Conservation (phyloP, 2,797 vertebrate species). For the Pangasius macronema region DNA sequence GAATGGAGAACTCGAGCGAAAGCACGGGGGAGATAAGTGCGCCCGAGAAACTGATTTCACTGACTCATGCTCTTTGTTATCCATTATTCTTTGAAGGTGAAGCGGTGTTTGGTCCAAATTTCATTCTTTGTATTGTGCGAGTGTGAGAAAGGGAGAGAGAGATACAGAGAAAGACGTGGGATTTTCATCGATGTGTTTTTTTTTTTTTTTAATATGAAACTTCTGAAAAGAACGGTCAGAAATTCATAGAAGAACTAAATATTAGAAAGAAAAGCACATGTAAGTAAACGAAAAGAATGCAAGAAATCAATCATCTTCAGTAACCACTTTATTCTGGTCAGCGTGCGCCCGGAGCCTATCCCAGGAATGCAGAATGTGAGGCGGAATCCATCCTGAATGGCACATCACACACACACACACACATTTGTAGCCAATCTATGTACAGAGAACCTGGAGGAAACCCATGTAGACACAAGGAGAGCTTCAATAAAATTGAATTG, state of each 20-base stretch:
- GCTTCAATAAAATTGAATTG: not conserved
- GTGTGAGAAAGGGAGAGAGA: not conserved
- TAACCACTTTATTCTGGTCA: too few relatives aligned
- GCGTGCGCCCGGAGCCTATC: not conserved
- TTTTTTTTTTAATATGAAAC: not conserved
- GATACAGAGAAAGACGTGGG: not conserved
- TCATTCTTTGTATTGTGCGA: constrained; percentile 11
- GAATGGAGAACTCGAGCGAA: constrained; percentile 28
- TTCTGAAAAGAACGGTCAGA: not conserved
- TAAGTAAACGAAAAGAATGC: not conserved
- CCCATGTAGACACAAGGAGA: not conserved
- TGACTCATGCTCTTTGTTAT: constrained; percentile 52
- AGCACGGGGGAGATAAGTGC: constrained; percentile 33
- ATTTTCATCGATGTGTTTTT: not conserved
- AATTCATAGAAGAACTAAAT: not conserved
- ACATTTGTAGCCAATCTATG: not conserved
- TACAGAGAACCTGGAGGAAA: not conserved
- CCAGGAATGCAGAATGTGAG: not conserved
- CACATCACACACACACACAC: not conserved
- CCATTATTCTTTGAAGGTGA: constrained; percentile 46
- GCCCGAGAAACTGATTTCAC: constrained; percentile 49
- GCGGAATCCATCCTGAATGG: not conserved
- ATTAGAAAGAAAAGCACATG: not conserved
- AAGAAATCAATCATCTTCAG: not conserved
- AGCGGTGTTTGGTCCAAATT: constrained; percentile 26